Evolutionary conservation across 2,888 invertebrate species (phyloP).

Genomic region (Onchidella celtica): DNA sequence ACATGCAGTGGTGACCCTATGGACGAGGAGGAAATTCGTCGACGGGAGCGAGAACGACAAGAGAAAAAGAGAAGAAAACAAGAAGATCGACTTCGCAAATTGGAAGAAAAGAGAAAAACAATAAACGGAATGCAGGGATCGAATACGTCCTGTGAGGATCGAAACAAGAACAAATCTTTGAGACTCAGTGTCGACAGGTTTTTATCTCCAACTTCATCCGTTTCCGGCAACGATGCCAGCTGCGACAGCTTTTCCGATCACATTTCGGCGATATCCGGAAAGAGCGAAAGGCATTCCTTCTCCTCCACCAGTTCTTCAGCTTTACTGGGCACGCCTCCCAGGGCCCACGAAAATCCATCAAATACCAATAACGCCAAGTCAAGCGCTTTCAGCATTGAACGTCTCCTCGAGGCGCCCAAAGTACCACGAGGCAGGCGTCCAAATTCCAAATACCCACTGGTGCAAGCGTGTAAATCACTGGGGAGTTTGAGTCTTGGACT

Average conservation of each 20-base stretch:
- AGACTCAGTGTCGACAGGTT: conserved; percentile 31
- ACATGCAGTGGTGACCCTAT: conserved; percentile 98
- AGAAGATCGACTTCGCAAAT: conserved; percentile 87
- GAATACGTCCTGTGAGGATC: conserved; percentile 8
- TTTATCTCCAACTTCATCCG: conserved; percentile 46
- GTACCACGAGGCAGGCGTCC: conserved; percentile 81
- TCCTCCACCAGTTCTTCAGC: background rate
- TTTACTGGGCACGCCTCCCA: background rate
- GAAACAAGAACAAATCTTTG: background rate
- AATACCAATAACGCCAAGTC: conserved; percentile 4
- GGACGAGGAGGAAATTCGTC: conserved; percentile 86
- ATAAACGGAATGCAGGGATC: conserved; percentile 22
- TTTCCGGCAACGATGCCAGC: conserved; percentile 44
- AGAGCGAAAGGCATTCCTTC: conserved; percentile 20
- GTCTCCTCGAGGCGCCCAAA: conserved; percentile 80
- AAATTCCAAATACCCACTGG: conserved; percentile 81
- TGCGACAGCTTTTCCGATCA: conserved; percentile 42
- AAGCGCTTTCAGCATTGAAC: conserved; percentile 81
- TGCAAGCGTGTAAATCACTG: conserved; percentile 81
- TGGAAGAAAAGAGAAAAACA: conserved; percentile 60
- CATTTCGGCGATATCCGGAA: conserved; percentile 41
- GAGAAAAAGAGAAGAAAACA: conserved; percentile 90
- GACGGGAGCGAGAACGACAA: conserved; percentile 77
- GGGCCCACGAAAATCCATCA: conserved; percentile 7
- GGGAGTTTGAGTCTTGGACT: conserved; percentile 76